Conservation (phyloP, 2,113 vertebrate species). For the Pandion haliaetus region DNA sequence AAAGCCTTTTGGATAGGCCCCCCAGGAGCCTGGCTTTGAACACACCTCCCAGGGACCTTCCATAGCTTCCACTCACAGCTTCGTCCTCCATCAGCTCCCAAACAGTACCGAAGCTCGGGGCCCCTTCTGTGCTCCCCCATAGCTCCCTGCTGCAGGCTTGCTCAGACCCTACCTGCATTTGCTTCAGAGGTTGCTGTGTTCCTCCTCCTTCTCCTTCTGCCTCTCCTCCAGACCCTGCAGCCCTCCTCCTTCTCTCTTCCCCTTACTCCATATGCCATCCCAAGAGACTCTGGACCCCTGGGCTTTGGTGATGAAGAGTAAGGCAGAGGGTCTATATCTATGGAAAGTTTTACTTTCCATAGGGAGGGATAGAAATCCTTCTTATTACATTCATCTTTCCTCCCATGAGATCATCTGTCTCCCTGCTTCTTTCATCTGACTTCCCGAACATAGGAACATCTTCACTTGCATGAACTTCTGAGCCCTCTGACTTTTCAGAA, state of each 20-base stretch:
- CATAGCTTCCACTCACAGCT: neutral
- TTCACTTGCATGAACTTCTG: neutral
- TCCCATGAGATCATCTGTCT: neutral
- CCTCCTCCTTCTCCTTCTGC: neutral
- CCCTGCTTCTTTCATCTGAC: neutral
- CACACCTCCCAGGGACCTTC: neutral
- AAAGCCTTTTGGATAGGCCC: neutral
- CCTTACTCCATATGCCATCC: neutral
- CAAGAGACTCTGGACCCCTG: neutral
- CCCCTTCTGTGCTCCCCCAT: neutral
- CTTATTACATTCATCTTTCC: neutral
- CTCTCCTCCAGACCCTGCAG: neutral
- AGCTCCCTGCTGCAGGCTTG: neutral
- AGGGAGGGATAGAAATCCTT: neutral
- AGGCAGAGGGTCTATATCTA: neutral
- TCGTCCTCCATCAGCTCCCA: neutral
- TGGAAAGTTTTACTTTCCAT: neutral
- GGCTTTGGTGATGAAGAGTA: neutral
- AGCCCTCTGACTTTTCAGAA: neutral
- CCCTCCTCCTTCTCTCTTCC: neutral
- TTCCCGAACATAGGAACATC: neutral
- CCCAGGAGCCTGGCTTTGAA: neutral
- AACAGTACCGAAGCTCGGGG: neutral
- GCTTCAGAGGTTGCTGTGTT: neutral
- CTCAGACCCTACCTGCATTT: neutral